phyloP scores from a whole-genome alignment of 2,113 vertebrate species.

The Aegotheles bennettii region DNA sequence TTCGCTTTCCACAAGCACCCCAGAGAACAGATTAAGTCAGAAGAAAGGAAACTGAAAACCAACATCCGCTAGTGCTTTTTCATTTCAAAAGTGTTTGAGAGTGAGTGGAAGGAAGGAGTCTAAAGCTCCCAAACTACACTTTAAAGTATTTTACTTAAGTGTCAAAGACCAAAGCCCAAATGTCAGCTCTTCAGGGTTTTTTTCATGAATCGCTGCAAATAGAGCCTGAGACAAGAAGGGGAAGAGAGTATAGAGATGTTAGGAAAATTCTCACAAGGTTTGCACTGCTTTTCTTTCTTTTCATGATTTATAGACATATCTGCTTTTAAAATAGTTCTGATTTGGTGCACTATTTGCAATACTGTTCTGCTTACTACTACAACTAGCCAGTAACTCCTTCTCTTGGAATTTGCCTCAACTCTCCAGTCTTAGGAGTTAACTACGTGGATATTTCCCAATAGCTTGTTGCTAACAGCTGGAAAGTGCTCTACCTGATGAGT shows the following conservation, averaged over 20 bases:
- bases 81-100: constrained; percentile 44
- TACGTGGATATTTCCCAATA: not conserved
- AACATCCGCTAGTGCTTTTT: not conserved
- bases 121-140: constrained; percentile 22
- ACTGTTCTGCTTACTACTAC: not conserved
- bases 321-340: not conserved
- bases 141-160: constrained; percentile 37
- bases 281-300: not conserved
- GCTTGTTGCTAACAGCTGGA: not conserved
- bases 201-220: constrained; percentile 43
- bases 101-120: constrained; percentile 8
- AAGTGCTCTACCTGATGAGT: not conserved
- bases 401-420: not conserved
- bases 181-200: constrained; percentile 21
- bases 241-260: constrained; percentile 18
- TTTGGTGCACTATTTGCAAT: not conserved
- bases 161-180: constrained; percentile 43
- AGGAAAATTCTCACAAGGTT: constrained; percentile 17
- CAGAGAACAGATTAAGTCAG: not conserved
- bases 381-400: not conserved
- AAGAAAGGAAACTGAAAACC: constrained; percentile 24
- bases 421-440: not conserved
- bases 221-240: not conserved
- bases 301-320: not conserved
- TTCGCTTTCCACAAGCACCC: not conserved